Evolutionary conservation across 2,113 vertebrate genomes (phyloP).

Genomic region (Benitochromis conjunctus): DNA sequence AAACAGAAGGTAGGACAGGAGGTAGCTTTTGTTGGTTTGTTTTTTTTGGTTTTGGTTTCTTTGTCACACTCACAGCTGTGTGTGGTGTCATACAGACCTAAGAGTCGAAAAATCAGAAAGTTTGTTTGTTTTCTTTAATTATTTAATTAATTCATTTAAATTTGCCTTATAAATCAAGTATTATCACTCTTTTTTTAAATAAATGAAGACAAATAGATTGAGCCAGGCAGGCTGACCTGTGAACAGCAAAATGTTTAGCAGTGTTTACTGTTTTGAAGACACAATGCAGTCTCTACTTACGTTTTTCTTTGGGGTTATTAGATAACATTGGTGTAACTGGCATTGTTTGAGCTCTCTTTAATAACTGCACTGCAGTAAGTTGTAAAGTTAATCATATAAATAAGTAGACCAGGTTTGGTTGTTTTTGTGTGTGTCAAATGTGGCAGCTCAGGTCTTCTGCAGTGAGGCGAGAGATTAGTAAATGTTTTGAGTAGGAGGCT

Average conservation of each 20-base stretch:
- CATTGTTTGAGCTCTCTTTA: not conserved
- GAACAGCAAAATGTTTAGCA: not conserved
- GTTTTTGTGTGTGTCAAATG: not conserved
- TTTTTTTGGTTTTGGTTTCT: not conserved
- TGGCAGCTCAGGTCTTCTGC: not conserved
- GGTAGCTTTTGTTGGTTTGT: not conserved
- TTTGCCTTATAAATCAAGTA: not conserved
- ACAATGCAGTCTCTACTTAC: not conserved
- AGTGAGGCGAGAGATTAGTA: not conserved
- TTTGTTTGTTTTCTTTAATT: not conserved
- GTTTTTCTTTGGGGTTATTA: not conserved
- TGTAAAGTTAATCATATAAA: not conserved
- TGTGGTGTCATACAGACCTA: not conserved
- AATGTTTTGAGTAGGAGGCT: not conserved
- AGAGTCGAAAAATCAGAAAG: not conserved
- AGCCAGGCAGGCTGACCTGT: not conserved
- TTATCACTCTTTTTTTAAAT: not conserved
- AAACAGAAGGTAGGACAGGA: not conserved
- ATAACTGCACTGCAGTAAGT: not conserved
- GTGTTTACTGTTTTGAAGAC: not conserved
- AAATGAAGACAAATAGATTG: not conserved
- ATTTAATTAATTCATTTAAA: not conserved
- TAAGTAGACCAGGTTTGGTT: not conserved
- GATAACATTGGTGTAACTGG: not conserved
- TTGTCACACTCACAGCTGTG: not conserved